phyloP scores from a whole-genome alignment of 2,888 invertebrate species.

The Oxyteleia sp. region DNA sequence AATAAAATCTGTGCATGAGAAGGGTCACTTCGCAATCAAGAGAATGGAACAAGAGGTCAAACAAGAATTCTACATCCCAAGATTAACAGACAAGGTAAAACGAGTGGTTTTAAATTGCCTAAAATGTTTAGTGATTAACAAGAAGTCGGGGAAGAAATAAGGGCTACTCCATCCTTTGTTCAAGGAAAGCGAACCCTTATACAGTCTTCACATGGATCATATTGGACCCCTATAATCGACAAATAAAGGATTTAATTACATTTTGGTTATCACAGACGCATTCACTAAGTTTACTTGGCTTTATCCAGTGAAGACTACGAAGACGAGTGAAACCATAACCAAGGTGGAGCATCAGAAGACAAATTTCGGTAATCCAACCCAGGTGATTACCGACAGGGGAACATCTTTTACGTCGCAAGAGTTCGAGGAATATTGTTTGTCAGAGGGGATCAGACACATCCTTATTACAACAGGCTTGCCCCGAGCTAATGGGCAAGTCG shows the following conservation, averaged over 20 bases:
- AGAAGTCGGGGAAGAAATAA: constrained; percentile 35
- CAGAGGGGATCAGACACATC: constrained; percentile 80
- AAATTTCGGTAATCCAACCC: constrained; percentile 83
- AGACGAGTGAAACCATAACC: constrained; percentile 62
- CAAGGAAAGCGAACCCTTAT: constrained; percentile 28
- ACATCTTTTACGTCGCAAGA: constrained; percentile 61
- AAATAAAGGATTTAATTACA: not conserved
- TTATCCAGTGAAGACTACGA: constrained; percentile 10
- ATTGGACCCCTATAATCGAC: not conserved
- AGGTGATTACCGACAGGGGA: constrained; percentile 82
- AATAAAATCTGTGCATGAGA: constrained; percentile 24
- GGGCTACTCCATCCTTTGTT: constrained; percentile 41
- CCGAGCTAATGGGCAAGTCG: constrained; percentile 75
- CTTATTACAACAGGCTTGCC: not conserved
- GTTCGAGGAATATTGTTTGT: constrained; percentile 81
- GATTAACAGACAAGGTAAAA: constrained; percentile 35
- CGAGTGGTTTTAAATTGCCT: constrained; percentile 30
- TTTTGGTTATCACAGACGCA: not conserved
- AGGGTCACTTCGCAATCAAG: constrained; percentile 15
- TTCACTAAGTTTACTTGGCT: constrained; percentile 10
- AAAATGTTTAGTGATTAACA: constrained; percentile 35
- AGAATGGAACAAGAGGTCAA: constrained; percentile 29
- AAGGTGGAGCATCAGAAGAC: constrained; percentile 79
- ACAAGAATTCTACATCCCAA: constrained; percentile 38
- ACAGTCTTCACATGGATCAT: constrained; percentile 33